phyloP scores from a whole-genome alignment of 2,797 vertebrate genomes.

The Poecilia wingei region DNA sequence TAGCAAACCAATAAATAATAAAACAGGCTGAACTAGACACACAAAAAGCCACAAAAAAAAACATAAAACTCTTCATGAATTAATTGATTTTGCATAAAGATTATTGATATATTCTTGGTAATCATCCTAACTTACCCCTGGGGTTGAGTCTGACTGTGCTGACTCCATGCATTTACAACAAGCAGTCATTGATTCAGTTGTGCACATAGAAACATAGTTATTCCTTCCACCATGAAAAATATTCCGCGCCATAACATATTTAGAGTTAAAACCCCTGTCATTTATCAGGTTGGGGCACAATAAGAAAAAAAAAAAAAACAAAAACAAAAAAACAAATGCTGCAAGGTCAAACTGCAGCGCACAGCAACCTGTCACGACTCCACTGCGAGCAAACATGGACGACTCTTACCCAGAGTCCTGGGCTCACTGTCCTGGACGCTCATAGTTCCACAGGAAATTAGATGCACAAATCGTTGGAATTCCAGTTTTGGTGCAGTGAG shows the following conservation, averaged over 20 bases:
- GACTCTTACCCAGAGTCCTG: conserved; percentile 16
- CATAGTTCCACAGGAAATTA: not conserved
- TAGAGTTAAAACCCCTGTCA: conserved; percentile 1
- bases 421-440: not conserved
- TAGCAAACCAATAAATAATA: too few species aligned
- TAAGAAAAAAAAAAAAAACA: not conserved
- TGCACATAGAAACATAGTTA: not conserved
- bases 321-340: conserved; percentile 50
- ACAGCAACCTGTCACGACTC: conserved; percentile 63
- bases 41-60: too few species aligned
- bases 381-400: conserved; percentile 36
- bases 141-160: not conserved
- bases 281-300: conserved; percentile 1
- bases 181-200: not conserved
- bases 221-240: not conserved
- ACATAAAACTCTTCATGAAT: not conserved
- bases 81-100: not conserved
- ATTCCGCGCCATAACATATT: not conserved
- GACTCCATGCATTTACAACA: not conserved
- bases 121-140: not conserved
- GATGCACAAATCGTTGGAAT: not conserved
- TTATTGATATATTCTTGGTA: not conserved
- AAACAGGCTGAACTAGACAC: not conserved
- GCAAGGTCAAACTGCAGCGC: conserved; percentile 77
- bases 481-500: not conserved